A percentile compares a stretch with the other conserved stretches of the same genome.
Conservation (phyloP, 1,140 invertebrate genomes). For the Psilanteris sp. region DNA sequence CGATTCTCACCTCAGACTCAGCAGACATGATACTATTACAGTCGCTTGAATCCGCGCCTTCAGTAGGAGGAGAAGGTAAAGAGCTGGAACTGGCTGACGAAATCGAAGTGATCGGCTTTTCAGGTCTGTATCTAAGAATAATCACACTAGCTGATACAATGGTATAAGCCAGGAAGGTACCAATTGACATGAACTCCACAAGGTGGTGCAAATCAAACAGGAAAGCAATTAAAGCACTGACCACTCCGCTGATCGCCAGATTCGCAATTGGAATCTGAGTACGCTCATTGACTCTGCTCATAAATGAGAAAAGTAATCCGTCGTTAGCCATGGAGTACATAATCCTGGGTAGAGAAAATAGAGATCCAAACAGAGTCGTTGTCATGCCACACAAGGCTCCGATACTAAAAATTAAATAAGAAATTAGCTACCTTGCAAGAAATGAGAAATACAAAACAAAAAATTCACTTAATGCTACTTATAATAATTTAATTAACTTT, state of each 20-base stretch:
- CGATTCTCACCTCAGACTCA: slow-evolving; percentile 69
- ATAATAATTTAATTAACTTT: too few relatives aligned
- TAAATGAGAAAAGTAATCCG: slow-evolving; percentile 90
- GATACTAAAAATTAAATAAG: slow-evolving; percentile 79
- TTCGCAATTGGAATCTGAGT: slow-evolving; percentile 92
- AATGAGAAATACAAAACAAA: too few relatives aligned
- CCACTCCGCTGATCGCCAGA: slow-evolving; percentile 87
- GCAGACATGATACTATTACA: slow-evolving; percentile 70
- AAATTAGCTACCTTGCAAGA: slow-evolving; percentile 81
- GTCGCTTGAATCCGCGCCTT: slow-evolving; percentile 72
- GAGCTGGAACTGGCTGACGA: slow-evolving; percentile 68
- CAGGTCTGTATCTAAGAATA: slow-evolving; percentile 89
- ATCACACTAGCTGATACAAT: slow-evolving; percentile 94
- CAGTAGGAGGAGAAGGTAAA: slow-evolving; percentile 69
- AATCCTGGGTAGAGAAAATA: slow-evolving; percentile 91
- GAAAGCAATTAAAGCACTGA: slow-evolving; percentile 89
- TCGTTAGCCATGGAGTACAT: slow-evolving; percentile 94
- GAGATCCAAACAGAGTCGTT: slow-evolving; percentile 89
- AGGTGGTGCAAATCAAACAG: slow-evolving; percentile 94
- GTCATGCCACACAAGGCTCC: slow-evolving; percentile 95
- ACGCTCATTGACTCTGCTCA: slow-evolving; percentile 85
- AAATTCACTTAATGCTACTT: too few relatives aligned
- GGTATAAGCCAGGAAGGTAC: slow-evolving; percentile 93
- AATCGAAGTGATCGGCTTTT: slow-evolving; percentile 79
- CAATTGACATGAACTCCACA: slow-evolving; percentile 97